A percentile compares a stretch with the other conserved stretches of the same genome.
Conservation (phyloP, 2,113 vertebrate species). For the Meleagris gallopavo region DNA sequence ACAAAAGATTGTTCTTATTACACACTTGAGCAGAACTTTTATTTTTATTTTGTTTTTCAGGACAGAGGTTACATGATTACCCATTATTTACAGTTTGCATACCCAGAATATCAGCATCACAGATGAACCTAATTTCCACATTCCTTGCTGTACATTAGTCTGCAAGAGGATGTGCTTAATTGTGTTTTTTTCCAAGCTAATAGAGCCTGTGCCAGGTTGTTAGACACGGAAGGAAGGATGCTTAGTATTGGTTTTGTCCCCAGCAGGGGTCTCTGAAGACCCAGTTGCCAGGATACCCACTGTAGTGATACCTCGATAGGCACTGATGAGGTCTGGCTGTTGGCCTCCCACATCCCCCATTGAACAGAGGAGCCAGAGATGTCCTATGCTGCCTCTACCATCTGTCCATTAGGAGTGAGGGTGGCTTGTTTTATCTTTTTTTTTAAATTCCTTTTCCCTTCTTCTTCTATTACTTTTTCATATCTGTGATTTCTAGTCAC, state of each 20-base stretch:
- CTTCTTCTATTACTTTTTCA: neutral
- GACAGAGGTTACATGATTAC: neutral
- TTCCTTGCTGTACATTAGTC: conserved; percentile 33
- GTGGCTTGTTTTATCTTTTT: fast-evolving
- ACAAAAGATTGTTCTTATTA: neutral
- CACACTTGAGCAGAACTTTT: neutral
- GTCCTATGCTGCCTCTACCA: neutral
- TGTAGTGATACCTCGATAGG: neutral
- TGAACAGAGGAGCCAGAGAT: conserved; percentile 34
- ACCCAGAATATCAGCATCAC: neutral
- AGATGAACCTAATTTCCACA: neutral
- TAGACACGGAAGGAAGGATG: conserved; percentile 73
- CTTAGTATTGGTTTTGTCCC: conserved; percentile 67
- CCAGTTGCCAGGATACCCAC: conserved; percentile 66
- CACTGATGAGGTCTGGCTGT: neutral
- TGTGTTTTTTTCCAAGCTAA: conserved; percentile 56
- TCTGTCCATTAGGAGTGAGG: neutral
- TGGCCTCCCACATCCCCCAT: conserved; percentile 28
- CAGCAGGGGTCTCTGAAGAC: conserved; percentile 49
- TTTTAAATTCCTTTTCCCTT: neutral
- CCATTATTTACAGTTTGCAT: conserved; percentile 25
- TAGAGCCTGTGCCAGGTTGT: conserved; percentile 67
- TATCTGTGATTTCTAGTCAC: neutral
- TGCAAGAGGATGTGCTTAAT: conserved; percentile 51
- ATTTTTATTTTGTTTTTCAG: neutral